Percentiles rank a stretch among this genome's conserved stretches.
Conservation (phyloP, 2,113 vertebrate species). For the Oryzias celebensis region DNA sequence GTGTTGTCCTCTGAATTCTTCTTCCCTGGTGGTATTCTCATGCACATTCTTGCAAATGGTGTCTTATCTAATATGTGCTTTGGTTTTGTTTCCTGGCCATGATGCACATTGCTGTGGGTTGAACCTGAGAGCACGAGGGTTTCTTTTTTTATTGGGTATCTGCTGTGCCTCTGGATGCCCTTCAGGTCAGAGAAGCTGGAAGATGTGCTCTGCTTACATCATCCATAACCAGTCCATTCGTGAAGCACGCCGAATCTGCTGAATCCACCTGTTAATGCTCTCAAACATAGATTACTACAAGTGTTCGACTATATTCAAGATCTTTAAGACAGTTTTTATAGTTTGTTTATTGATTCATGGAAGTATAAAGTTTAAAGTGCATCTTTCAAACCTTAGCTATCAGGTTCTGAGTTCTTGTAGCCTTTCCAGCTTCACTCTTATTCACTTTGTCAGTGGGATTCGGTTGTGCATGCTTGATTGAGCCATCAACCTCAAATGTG, state of each 20-base stretch:
- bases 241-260: neutral
- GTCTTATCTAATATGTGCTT: slow-evolving; percentile 64
- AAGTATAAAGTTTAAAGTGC: too few relatives aligned
- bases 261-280: neutral
- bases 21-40: slow-evolving; percentile 4
- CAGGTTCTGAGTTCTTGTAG: too few relatives aligned
- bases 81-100: slow-evolving; percentile 64
- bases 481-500: too few relatives aligned
- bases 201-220: slow-evolving; percentile 49
- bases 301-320: too few relatives aligned
- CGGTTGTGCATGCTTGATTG: too few relatives aligned
- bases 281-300: neutral
- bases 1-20: neutral
- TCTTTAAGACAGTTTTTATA: too few relatives aligned
- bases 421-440: too few relatives aligned
- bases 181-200: slow-evolving; percentile 47
- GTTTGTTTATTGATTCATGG: too few relatives aligned
- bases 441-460: too few relatives aligned
- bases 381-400: too few relatives aligned
- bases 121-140: slow-evolving; percentile 68
- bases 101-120: slow-evolving; percentile 72
- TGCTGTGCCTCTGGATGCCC: slow-evolving; percentile 61
- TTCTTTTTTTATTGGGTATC: slow-evolving; percentile 70
- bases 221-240: slow-evolving; percentile 20
- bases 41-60: slow-evolving; percentile 40